Evolutionary conservation across 2,888 invertebrate genomes (phyloP).

Genomic region (Zeuzera pyrina): DNA sequence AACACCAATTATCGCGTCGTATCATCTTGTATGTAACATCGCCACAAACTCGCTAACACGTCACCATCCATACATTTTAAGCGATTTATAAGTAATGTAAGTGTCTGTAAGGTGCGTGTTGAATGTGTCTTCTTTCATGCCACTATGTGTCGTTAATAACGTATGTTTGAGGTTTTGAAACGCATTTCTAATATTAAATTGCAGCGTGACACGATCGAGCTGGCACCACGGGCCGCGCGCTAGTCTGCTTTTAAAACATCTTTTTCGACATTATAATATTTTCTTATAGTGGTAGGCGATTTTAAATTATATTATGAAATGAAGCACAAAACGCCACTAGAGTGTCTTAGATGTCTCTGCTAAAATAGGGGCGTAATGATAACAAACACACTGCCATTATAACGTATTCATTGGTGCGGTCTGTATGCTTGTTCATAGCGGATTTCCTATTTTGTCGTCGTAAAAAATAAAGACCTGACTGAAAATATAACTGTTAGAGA

Average conservation of each 20-base stretch:
- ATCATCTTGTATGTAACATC: conserved; percentile 20
- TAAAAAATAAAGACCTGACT: too few relatives aligned
- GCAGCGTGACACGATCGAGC: conserved; percentile 49
- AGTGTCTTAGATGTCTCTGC: conserved; percentile 50
- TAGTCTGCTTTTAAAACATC: conserved; percentile 43
- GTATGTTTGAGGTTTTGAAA: conserved; percentile 60
- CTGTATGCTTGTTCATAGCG: conserved; percentile 33
- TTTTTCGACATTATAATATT: conserved; percentile 43
- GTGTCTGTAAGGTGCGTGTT: conserved; percentile 58
- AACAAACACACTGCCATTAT: conserved; percentile 66
- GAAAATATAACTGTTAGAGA: too few relatives aligned
- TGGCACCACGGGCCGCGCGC: conserved; percentile 63
- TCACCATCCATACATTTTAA: conserved; percentile 35
- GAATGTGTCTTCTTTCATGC: conserved; percentile 66
- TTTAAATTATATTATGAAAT: conserved; percentile 44
- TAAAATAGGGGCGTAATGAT: conserved; percentile 36
- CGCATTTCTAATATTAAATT: conserved; percentile 61
- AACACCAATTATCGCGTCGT: conserved; percentile 14
- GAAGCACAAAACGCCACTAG: conserved; percentile 57
- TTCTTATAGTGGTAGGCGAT: conserved; percentile 50
- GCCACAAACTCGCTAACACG: conserved; percentile 22
- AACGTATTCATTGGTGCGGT: conserved; percentile 44
- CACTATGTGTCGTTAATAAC: conserved; percentile 51
- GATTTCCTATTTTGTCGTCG: conserved; percentile 32
- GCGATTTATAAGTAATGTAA: conserved; percentile 39